A percentile compares a stretch with the other conserved stretches of the same genome.
phyloP scores from a whole-genome alignment of 2,113 vertebrate species.

The Pseudopipra pipra region DNA sequence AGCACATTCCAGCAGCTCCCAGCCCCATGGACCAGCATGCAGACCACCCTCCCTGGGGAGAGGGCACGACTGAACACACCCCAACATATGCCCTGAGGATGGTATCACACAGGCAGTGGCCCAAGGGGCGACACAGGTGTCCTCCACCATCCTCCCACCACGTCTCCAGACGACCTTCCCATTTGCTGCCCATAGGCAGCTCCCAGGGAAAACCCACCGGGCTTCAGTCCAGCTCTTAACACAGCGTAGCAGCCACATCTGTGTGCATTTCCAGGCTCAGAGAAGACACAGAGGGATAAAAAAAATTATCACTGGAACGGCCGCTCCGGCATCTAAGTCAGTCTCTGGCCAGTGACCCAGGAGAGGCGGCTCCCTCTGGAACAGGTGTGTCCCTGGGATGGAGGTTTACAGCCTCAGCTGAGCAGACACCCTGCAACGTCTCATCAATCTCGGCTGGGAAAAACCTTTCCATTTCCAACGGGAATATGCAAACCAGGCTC shows the following conservation, averaged over 20 bases:
- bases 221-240: neutral
- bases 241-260: neutral
- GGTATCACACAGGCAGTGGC: rapidly evolving
- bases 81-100: rapidly evolving
- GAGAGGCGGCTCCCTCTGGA: neutral
- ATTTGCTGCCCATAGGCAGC: neutral
- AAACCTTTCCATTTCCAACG: constrained; percentile 59
- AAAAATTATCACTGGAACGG: neutral
- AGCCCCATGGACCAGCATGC: rapidly evolving
- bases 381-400: neutral
- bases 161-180: rapidly evolving
- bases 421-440: neutral
- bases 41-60: rapidly evolving
- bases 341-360: neutral
- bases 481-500: constrained; percentile 74
- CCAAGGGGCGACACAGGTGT: neutral
- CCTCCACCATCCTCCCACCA: neutral
- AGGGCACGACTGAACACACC: neutral
- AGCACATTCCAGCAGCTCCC: neutral
- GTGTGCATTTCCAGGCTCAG: neutral
- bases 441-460: constrained; percentile 65
- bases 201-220: neutral
- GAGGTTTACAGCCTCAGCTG: constrained; percentile 4
- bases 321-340: neutral
- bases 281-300: neutral